phyloP scores from a whole-genome alignment of 35 echinoderm and acorn worm genomes.

The Holothuria glaberrima region DNA sequence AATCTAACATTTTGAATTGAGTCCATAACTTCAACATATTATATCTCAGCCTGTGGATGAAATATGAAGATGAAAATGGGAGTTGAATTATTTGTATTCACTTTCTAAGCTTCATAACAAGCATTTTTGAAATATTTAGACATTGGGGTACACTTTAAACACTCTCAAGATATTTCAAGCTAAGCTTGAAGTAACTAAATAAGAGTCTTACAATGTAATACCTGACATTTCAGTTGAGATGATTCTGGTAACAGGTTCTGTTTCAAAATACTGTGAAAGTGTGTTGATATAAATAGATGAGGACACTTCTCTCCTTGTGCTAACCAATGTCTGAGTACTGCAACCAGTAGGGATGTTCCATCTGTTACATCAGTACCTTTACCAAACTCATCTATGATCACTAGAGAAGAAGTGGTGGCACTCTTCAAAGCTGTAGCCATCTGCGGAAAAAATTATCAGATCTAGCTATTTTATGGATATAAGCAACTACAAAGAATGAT shows the following conservation, averaged over 20 bases:
- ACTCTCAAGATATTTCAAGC: too few species aligned
- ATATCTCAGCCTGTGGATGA: too few species aligned
- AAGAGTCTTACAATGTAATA: not conserved
- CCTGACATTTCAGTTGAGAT: slow-evolving; percentile 16
- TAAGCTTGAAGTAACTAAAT: too few species aligned
- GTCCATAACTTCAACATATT: too few species aligned
- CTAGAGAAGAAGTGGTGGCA: slow-evolving; percentile 71
- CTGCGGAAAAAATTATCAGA: slow-evolving; percentile 23
- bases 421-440: slow-evolving; percentile 73
- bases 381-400: slow-evolving; percentile 97
- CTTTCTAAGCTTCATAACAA: too few species aligned
- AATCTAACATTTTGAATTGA: too few species aligned
- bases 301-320: slow-evolving; percentile 76
- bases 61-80: too few species aligned
- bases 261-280: slow-evolving; percentile 86
- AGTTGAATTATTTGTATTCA: too few species aligned
- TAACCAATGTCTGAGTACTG: slow-evolving; percentile 81
- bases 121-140: too few species aligned
- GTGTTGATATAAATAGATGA: slow-evolving; percentile 84
- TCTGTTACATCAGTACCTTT: slow-evolving; percentile 90
- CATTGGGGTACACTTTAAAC: too few species aligned
- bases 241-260: slow-evolving; percentile 57
- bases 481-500: too few species aligned
- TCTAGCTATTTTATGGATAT: too few species aligned
- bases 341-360: slow-evolving; percentile 81